Evolutionary conservation across 2,113 vertebrate genomes (phyloP).

Genomic region (Petrocephalus microphthalmus): DNA sequence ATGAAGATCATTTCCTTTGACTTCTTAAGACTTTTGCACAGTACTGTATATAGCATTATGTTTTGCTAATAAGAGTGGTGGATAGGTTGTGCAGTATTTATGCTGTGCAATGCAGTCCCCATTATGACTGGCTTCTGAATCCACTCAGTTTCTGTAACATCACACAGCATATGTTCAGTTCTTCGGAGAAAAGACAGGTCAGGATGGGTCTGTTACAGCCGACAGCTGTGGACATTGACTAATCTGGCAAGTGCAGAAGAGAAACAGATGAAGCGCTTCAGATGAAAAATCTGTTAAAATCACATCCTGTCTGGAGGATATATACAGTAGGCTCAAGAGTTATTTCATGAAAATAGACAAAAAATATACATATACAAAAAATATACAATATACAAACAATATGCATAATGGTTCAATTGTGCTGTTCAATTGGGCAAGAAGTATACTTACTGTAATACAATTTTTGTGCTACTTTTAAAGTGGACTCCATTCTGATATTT

Average conservation of each 20-base stretch:
- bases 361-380: background rate
- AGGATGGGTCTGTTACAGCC: background rate
- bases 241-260: background rate
- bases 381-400: background rate
- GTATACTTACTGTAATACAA: background rate
- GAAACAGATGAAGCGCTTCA: background rate
- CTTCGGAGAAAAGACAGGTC: background rate
- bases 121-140: background rate
- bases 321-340: background rate
- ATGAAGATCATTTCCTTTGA: too few species aligned
- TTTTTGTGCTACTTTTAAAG: background rate
- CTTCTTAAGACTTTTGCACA: too few species aligned
- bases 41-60: background rate
- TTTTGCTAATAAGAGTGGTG: background rate
- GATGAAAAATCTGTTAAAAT: background rate
- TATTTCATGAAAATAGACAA: background rate
- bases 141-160: background rate
- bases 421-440: background rate
- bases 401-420: background rate
- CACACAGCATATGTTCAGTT: background rate
- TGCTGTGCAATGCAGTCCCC: background rate
- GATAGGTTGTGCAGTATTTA: background rate
- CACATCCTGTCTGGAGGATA: background rate
- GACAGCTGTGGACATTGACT: background rate
- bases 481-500: background rate